A percentile compares a stretch with the other conserved stretches of the same genome.
Evolutionary conservation across 2,888 invertebrate genomes (phyloP).

Genomic region (Coremacera marginata): DNA sequence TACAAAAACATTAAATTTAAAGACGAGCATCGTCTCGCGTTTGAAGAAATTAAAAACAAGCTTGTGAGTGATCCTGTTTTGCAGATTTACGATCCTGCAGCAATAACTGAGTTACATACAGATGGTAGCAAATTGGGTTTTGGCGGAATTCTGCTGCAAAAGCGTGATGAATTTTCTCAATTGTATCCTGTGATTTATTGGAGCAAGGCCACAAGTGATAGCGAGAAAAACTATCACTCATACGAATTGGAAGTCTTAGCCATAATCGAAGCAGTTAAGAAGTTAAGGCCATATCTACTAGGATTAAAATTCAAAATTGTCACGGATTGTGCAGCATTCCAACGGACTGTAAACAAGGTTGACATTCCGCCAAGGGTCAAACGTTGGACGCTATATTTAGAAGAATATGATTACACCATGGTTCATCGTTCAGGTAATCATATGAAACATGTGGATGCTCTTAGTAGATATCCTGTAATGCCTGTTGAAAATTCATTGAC

Average conservation of each 20-base stretch:
- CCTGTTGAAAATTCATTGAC: constrained; percentile 18
- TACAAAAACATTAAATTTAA: constrained; percentile 1
- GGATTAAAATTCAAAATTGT: constrained; percentile 41
- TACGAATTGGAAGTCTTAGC: constrained; percentile 52
- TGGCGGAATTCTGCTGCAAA: neutral
- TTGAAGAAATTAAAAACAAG: constrained; percentile 26
- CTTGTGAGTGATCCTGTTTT: neutral
- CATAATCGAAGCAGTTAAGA: constrained; percentile 48
- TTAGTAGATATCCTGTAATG: constrained; percentile 28
- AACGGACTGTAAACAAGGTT: constrained; percentile 36
- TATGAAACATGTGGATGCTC: constrained; percentile 35
- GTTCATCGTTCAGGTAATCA: constrained; percentile 24
- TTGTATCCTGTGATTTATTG: constrained; percentile 42
- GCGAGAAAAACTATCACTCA: constrained; percentile 31
- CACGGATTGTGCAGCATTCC: constrained; percentile 43
- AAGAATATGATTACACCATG: constrained; percentile 35
- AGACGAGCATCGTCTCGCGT: constrained; percentile 12
- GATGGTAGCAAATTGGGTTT: constrained; percentile 3
- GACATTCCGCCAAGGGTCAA: constrained; percentile 40
- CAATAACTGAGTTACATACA: constrained; percentile 8
- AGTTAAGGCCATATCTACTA: constrained; percentile 51
- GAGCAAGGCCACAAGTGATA: neutral
- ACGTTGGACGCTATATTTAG: constrained; percentile 39
- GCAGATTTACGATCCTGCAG: neutral
- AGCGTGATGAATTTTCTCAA: neutral